phyloP scores from a whole-genome alignment of 92 coral and sea anemone species.

The Phenganax marumi region DNA sequence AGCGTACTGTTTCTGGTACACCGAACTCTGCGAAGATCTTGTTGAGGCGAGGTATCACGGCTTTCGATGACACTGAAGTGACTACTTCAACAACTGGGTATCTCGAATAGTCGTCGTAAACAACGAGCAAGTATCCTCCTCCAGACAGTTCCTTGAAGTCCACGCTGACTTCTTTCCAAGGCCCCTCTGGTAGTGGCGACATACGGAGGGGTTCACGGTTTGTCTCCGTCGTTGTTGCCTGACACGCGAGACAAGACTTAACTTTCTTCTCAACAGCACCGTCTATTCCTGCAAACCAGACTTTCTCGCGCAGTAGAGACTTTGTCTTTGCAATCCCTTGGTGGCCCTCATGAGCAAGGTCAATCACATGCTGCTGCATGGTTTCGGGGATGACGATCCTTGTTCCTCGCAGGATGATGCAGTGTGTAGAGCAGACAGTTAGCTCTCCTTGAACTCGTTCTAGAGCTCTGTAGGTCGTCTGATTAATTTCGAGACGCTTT shows the following conservation, averaged over 20 bases:
- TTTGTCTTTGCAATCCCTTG: conserved; percentile 33
- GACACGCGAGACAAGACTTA: conserved; percentile 9
- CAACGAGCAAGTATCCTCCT: not conserved
- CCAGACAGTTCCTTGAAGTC: conserved; percentile 37
- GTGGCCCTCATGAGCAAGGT: too few relatives aligned
- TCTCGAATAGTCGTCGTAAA: conserved; percentile 34
- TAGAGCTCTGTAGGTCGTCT: too few relatives aligned
- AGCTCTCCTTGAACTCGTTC: too few relatives aligned
- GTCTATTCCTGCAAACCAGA: conserved; percentile 41
- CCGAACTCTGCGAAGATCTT: conserved; percentile 30
- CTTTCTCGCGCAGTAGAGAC: conserved; percentile 9
- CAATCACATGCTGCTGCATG: too few relatives aligned
- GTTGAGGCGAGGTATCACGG: not conserved
- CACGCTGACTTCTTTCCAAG: conserved; percentile 7
- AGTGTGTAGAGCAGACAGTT: too few relatives aligned
- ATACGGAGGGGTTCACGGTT: conserved; percentile 14
- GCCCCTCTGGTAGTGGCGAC: conserved; percentile 17
- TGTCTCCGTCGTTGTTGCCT: not conserved
- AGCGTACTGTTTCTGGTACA: not conserved
- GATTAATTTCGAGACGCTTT: too few relatives aligned
- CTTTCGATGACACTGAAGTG: conserved; percentile 20
- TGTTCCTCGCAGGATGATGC: too few relatives aligned
- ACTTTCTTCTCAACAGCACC: not conserved
- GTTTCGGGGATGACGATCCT: too few relatives aligned
- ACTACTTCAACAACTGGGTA: conserved; percentile 42